Conservation (phyloP, 2,797 vertebrate species). For the Gymnopithys bicolor region DNA sequence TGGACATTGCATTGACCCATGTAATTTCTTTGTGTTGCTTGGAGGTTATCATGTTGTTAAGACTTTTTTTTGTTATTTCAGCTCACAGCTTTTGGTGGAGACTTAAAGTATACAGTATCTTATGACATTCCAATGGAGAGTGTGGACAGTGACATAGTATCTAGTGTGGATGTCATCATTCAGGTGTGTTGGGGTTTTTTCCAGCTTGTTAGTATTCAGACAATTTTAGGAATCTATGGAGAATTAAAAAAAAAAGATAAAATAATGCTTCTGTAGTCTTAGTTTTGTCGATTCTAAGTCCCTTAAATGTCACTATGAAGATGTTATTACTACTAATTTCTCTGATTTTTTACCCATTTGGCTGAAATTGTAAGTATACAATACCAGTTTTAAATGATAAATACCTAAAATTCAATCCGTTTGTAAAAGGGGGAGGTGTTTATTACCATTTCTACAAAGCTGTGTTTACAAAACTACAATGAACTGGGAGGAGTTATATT, state of each 20-base stretch:
- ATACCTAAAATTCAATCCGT: not conserved
- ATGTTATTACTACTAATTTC: not conserved
- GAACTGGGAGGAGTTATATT: not conserved
- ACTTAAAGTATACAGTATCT: slow-evolving; percentile 85
- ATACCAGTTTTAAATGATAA: not conserved
- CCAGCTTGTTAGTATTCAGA: not conserved
- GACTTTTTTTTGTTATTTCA: slow-evolving; percentile 59
- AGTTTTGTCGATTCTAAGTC: not conserved
- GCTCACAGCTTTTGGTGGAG: slow-evolving; percentile 89
- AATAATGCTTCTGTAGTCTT: not conserved
- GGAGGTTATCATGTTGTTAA: not conserved
- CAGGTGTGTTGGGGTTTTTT: slow-evolving; percentile 79
- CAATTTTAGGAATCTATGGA: not conserved
- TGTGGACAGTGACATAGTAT: slow-evolving; percentile 77
- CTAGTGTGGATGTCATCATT: slow-evolving; percentile 83
- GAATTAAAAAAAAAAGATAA: not conserved
- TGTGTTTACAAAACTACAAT: not conserved
- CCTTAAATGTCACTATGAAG: not conserved
- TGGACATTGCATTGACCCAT: not conserved
- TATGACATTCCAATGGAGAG: slow-evolving; percentile 85
- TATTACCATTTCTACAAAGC: not conserved
- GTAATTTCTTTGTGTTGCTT: not conserved
- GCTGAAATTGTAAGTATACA: not conserved
- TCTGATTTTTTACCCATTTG: not conserved
- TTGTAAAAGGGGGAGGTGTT: not conserved